Base-by-base conservation (phyloP, 2,888 invertebrate species). In the Agonopterix alstromeriana region DNA sequence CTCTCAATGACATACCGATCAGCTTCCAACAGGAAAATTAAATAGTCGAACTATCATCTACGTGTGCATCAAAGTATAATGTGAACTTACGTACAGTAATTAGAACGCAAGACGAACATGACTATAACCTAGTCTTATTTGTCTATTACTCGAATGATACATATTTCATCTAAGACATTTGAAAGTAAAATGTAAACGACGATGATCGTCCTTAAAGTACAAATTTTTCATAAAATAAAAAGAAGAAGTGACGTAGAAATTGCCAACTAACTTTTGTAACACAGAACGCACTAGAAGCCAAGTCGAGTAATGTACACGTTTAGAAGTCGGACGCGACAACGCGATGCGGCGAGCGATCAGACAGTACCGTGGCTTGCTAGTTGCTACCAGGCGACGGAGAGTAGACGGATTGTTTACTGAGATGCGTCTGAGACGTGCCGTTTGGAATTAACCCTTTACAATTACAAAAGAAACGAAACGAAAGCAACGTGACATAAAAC, bases 381-480 rank as follows among this genome's bases (percentile, higher is more conserved):
- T 64, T 63, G 53, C 46, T 40, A 36, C 47, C 42, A 36, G 78
- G 80, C 82, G 85, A 86, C 86, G 85, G 85, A 86, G 78, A 79
- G 77, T 75, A 87, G 85, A 86, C 85, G 86, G 87, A 86, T 81
- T 74, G 69, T 78, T 78, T 82, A 79, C 80, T 81, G 82, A 83
- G 81, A 81, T 79, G 81, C 82, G 71, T 81, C 77, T 76, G 79
- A 83, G 85, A 86, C 83, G 85, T 86, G 86, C 84, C 87, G 79
- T 82, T 83, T 79, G 76, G 76, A 78, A 78, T 78, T 71, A 73
- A 76, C 71, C 71, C 72, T 68, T 71, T 60, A 57, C 52, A 52
- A 52, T 60, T 60, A 61, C 49, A 64, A 73, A 70, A 61, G 65
- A 71, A 70, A 67, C 63, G 62, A 64, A 69, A 80, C 70, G 67